Percentiles rank a stretch among this genome's conserved stretches.
Conservation (phyloP, 2,888 invertebrate species). For the Drosophila vallismaia region DNA sequence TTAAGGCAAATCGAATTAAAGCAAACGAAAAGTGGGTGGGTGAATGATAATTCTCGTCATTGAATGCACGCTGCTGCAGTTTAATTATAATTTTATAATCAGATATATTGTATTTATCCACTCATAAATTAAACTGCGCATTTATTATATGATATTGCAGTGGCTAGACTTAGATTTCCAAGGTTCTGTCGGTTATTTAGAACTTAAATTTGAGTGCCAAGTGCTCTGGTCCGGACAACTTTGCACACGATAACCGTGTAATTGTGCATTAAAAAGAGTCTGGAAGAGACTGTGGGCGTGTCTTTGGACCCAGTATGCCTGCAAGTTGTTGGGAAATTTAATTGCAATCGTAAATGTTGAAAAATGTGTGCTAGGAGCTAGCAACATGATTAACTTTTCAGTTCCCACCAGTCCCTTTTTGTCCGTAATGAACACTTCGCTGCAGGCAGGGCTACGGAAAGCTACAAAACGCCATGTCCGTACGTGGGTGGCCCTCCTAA, state of each 20-base stretch:
- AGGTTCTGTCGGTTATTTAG: not conserved
- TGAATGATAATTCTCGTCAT: not conserved
- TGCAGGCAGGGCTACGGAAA: slow-evolving; percentile 11
- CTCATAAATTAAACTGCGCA: not conserved
- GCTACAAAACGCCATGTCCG: not conserved
- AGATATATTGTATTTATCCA: not conserved
- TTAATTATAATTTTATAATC: not conserved
- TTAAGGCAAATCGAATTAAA: slow-evolving; percentile 27
- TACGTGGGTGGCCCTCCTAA: too few species aligned
- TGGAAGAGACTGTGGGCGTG: slow-evolving; percentile 7
- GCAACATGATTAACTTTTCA: slow-evolving; percentile 58
- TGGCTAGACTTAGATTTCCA: not conserved
- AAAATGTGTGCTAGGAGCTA: slow-evolving; percentile 42
- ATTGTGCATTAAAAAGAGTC: slow-evolving; percentile 53
- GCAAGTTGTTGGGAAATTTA: slow-evolving; percentile 51
- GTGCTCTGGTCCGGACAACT: slow-evolving; percentile 15
- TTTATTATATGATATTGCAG: not conserved
- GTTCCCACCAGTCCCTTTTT: not conserved
- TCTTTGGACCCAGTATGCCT: slow-evolving; percentile 18
- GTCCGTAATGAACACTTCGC: slow-evolving; percentile 23
- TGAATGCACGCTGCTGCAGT: not conserved
- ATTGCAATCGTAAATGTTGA: slow-evolving; percentile 63
- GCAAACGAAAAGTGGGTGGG: not conserved
- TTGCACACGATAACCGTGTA: slow-evolving; percentile 47
- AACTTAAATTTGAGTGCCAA: slow-evolving; percentile 4